Evolutionary conservation across 2,113 vertebrate genomes (phyloP), one percentile per base, ranked within the genome.

Genomic region (Tachysurus vachellii): DNA sequence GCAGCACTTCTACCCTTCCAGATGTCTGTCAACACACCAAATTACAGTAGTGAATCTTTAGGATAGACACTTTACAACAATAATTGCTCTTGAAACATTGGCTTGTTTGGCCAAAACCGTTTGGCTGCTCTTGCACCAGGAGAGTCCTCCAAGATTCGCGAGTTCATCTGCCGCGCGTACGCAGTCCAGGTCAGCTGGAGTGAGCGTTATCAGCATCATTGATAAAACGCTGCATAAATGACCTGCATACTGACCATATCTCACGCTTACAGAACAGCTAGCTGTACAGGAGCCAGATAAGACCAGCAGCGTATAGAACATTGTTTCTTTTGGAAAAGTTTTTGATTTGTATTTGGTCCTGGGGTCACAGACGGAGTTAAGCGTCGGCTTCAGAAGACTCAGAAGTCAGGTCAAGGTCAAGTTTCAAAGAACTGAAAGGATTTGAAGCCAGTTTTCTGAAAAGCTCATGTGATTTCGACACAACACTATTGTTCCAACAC

Each of bases 171-270:
- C 50, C 56, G 71, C 19, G 53, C n/a, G 53, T 31, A 28, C 42
- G 0, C 26, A 31, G 70, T 7, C 56, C 26, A 14, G 84, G 56
- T 77, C 44, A 7, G n/a, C 44, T 7, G 11, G 56, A 57, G n/a
- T 36, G 47, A 80, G 23, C 13, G 56, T 21, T 66, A 64, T 79
- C 73, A 53, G 73, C 3, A 44, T 54, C 47, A 54, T 11, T 80
- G 84, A 86, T 86, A 80, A 86, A 79, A 68, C 75, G 7, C 6
- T 56, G 47, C 75, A 68, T 66, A 66, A 79, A 66, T 66, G 84
- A 80, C 75, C 75, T 17, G 75, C 59, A 31, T 64, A 50, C 16
- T 47, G 42, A 21, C 47, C 17, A n/a, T 79, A 66, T 85, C 57
- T 4, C 28, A 62, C 5, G 3, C 59, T 53, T 66, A 80, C 84